A percentile compares a stretch with the other conserved stretches of the same genome.
These are phyloP conservation scores for Micropoecilia bifurca DNA, from an alignment of 2,797 vertebrate species.

Conservation along the genomic window DNA sequence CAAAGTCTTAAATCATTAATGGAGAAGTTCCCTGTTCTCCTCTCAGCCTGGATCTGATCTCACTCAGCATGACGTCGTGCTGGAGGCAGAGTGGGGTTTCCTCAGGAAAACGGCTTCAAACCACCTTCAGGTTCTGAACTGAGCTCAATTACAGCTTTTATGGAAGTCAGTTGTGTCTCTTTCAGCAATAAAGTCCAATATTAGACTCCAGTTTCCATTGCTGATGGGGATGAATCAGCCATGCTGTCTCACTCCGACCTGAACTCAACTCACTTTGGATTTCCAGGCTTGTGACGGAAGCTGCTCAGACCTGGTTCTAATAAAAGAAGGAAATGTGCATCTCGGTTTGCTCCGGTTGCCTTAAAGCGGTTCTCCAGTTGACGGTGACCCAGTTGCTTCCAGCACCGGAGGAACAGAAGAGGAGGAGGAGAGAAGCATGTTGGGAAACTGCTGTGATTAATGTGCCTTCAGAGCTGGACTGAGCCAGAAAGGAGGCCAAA, in stretches of 20 bases:
- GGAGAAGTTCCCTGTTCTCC: constrained; percentile 3
- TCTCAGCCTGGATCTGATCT: background rate
- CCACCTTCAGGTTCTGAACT: background rate
- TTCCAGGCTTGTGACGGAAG: constrained; percentile 10
- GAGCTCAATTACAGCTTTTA: background rate
- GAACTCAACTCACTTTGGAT: constrained; percentile 9
- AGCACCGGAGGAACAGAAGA: constrained; percentile 43
- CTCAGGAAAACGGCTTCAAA: background rate
- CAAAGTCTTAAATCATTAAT: constrained; percentile 27
- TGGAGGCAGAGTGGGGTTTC: background rate
- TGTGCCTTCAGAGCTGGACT: constrained; percentile 59
- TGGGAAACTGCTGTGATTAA: constrained; percentile 70
- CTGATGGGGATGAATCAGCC: constrained; percentile 15
- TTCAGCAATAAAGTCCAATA: background rate
- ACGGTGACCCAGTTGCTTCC: constrained; percentile 68
- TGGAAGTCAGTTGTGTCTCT: background rate
- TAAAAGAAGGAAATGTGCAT: constrained; percentile 34
- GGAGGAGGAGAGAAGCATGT: constrained; percentile 59
- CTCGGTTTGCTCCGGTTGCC: background rate
- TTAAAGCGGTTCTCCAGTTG: constrained; percentile 41
- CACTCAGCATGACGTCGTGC: background rate
- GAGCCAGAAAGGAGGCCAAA: constrained; percentile 40
- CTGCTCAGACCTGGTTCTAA: constrained; percentile 12
- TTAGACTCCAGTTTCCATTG: background rate
- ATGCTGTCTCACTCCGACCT: constrained; percentile 7